Evolutionary conservation across 2,113 vertebrate species (phyloP).

Genomic region (Redunca redunca): DNA sequence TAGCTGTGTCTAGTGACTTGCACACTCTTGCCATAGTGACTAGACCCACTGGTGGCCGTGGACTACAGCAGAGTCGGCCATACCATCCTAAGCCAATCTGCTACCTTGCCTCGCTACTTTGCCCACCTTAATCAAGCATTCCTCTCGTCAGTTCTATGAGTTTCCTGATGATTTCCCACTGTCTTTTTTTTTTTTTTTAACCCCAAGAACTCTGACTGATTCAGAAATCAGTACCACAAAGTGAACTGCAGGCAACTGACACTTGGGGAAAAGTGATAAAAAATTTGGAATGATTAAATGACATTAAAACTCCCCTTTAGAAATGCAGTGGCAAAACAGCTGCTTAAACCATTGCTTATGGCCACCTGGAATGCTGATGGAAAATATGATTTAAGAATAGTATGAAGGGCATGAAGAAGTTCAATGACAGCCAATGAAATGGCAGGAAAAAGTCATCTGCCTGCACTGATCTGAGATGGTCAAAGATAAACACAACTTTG

Average conservation of each 20-base stretch:
- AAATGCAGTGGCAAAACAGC: neutral
- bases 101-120: neutral
- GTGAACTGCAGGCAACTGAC: neutral
- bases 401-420: neutral
- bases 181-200: neutral
- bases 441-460: neutral
- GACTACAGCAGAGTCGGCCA: neutral
- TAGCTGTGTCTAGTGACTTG: neutral
- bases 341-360: neutral
- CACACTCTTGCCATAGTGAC: neutral
- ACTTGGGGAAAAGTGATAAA: neutral
- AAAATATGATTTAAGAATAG: neutral
- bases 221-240: conserved; percentile 26
- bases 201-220: neutral
- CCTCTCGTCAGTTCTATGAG: neutral
- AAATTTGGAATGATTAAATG: neutral
- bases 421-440: neutral
- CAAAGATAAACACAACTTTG: conserved; percentile 45
- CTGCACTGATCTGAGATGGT: conserved; percentile 25
- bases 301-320: neutral
- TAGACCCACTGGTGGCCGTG: neutral
- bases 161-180: neutral
- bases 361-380: conserved; percentile 6
- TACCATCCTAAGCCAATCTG: neutral
- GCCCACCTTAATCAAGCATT: neutral